phyloP scores from a whole-genome alignment of 1,140 invertebrate genomes.

The Habropoda laboriosa region DNA sequence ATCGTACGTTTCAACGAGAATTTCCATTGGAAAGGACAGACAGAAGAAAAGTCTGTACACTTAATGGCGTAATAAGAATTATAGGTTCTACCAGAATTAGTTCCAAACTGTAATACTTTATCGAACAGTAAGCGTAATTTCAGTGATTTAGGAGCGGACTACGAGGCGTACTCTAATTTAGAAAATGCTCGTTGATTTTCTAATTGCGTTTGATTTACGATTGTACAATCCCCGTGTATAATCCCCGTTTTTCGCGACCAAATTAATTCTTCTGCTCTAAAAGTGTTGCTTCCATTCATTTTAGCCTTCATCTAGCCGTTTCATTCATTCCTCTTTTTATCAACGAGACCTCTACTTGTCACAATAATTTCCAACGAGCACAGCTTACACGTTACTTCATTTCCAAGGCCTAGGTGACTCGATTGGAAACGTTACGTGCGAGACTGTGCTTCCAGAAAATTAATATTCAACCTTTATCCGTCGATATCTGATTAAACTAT shows the following conservation, averaged over 20 bases:
- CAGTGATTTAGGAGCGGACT: not conserved
- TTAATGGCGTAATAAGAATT: not conserved
- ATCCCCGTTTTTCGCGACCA: not conserved
- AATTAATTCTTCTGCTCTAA: not conserved
- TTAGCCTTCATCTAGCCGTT: not conserved
- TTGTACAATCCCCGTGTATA: no score
- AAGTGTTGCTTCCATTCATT: conserved; percentile 1
- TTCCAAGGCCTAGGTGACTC: no score
- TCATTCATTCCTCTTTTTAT: not conserved
- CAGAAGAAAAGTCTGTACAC: not conserved
- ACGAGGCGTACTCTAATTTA: not conserved
- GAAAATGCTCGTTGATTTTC: conserved; percentile 17
- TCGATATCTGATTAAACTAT: no score
- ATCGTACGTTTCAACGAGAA: not conserved
- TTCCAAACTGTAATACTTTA: not conserved
- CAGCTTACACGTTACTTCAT: no score
- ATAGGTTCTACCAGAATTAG: not conserved
- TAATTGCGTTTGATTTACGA: conserved; percentile 27
- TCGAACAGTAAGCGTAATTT: not conserved
- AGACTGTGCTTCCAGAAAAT: no score
- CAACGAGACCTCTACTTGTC: not conserved
- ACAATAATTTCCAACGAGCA: not conserved
- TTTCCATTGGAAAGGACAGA: not conserved
- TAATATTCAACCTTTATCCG: no score
- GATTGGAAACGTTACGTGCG: no score